Evolutionary conservation across 2,113 vertebrate species (phyloP).

Genomic region (Perca schrenkii): DNA sequence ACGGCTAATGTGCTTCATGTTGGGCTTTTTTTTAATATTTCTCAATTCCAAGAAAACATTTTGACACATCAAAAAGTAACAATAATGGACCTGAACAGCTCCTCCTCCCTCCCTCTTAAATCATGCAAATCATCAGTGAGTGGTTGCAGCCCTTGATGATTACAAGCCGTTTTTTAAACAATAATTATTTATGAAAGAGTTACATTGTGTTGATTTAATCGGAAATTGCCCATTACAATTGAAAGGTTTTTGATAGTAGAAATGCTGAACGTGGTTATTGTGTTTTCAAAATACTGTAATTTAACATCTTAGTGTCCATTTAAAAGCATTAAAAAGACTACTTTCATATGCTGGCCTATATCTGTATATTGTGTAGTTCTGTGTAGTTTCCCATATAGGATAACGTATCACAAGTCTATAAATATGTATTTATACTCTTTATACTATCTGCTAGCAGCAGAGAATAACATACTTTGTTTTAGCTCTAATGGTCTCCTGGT

Average conservation of each 20-base stretch:
- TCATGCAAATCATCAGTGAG: conserved; percentile 31
- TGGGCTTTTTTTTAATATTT: conserved; percentile 4
- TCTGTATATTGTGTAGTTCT: not conserved
- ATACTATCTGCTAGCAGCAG: not conserved
- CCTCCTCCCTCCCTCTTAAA: conserved; percentile 22
- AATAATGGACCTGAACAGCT: conserved; percentile 23
- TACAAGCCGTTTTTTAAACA: conserved; percentile 12
- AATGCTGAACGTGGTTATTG: not conserved
- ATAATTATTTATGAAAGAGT: conserved; percentile 32
- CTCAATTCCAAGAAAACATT: conserved; percentile 9
- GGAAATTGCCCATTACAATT: not conserved
- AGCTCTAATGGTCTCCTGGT: not conserved
- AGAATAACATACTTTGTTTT: not conserved
- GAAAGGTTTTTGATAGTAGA: conserved; percentile 10
- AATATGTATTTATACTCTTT: not conserved
- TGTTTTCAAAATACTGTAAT: not conserved
- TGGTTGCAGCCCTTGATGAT: conserved; percentile 24
- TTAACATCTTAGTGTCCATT: not conserved
- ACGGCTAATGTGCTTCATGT: not conserved
- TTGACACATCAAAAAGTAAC: conserved; percentile 36
- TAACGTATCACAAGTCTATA: not conserved
- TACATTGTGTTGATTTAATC: not conserved
- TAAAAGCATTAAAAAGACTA: not conserved
- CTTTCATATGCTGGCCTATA: not conserved
- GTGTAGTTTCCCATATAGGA: not conserved